These are phyloP conservation scores for Sclerodermus sp. DNA, from an alignment of 2,888 invertebrate species.

Conservation along the genomic window DNA sequence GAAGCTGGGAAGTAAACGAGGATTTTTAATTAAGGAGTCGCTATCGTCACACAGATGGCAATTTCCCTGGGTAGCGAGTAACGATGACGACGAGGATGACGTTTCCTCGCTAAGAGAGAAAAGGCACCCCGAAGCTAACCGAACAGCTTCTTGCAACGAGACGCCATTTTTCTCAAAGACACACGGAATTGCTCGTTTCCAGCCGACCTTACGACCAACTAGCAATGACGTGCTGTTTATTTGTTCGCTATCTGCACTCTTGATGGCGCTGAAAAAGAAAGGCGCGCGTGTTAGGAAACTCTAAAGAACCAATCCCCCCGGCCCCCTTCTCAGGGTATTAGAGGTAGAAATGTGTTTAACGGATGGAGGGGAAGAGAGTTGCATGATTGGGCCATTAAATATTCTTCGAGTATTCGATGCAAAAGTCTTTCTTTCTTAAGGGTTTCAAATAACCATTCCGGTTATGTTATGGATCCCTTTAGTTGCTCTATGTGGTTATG, in stretches of 20 bases:
- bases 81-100: constrained; percentile 3
- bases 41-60: constrained; percentile 15
- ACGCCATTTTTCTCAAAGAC: constrained; percentile 5
- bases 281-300: background rate
- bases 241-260: background rate
- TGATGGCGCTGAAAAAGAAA: background rate
- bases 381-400: too few species aligned
- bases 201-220: background rate
- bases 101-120: background rate
- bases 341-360: background rate
- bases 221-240: background rate
- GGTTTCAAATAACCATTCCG: too few species aligned
- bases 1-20: constrained; percentile 7
- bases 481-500: too few species aligned
- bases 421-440: too few species aligned
- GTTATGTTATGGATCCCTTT: too few species aligned
- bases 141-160: background rate
- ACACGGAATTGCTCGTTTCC: constrained; percentile 1
- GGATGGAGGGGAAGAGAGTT: too few species aligned
- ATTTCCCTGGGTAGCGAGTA: constrained; percentile 19
- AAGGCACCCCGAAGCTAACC: background rate
- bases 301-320: too few species aligned
- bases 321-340: too few species aligned
- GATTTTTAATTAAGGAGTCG: constrained; percentile 21
- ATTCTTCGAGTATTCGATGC: too few species aligned